Base-by-base conservation (phyloP, 2,113 vertebrate genomes). In the Bostrychus sinensis region DNA sequence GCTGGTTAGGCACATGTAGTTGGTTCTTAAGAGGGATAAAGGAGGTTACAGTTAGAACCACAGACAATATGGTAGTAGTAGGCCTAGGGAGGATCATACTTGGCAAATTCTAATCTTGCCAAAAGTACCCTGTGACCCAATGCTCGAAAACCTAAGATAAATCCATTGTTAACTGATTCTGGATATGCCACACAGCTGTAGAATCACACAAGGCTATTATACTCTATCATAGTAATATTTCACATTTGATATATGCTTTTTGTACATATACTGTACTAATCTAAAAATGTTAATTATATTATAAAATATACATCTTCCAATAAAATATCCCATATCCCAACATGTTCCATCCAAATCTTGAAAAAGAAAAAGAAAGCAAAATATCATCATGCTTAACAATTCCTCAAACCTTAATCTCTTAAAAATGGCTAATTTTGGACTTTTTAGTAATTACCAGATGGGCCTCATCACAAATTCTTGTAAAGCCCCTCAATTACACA, bases 241-340 rank as follows among this genome's bases (percentile, higher is more conserved):
- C 82, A 91, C 86, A 86, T 89, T 86, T 84, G 81, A 91, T 88
- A 85, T 86, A 86, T 78, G 75, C 71, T 77, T 72, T 86, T 79
- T 86, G 77, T 88, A 89, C 74, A 89, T 81, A 80, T 81, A 82
- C 26, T 76, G 78, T 84, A 86, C 84, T 89, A 84, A 87, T 90
- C 91, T 93, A 92, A 81, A 92, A 93, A 91, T 82, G 86, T 91
- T 78, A 80, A 87, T 91, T 89, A 90, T 82, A 80, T 87, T 88
- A 91, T 89, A 93, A 93, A 93, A 92, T 92, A 92, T 91, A 92
- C 91, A 91, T 92, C 86, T 93, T 78, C 85, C 82, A 80, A 75
- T 89, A 90, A 93, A 93, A 93, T 92, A 91, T 84, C 84, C 70
- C 66, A 77, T 78, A 82, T 73, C 64, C 68, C 72, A 68, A 76